phyloP scores from a whole-genome alignment of 1,140 invertebrate genomes.

The Zaprionus nigranus region DNA sequence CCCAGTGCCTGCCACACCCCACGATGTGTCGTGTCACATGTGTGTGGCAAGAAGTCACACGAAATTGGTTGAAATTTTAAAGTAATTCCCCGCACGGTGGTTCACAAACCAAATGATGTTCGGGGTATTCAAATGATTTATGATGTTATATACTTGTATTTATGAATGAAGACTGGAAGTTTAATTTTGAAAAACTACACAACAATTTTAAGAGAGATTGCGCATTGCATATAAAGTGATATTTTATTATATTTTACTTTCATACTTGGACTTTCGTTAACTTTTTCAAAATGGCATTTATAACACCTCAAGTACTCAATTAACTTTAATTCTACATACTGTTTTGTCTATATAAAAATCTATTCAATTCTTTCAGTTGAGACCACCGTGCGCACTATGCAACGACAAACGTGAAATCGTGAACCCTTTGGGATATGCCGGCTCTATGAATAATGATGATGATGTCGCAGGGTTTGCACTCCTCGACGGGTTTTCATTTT shows the following conservation, averaged over 20 bases:
- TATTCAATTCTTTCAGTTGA: background rate
- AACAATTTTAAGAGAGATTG: background rate
- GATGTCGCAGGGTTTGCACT: constrained; percentile 43
- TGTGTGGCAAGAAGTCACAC: constrained; percentile 70
- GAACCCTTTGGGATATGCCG: constrained; percentile 74
- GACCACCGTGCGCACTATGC: background rate
- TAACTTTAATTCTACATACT: too few relatives aligned
- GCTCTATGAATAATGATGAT: constrained; percentile 80
- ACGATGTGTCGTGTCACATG: constrained; percentile 41
- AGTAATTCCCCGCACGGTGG: constrained; percentile 56
- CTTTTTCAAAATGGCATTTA: too few relatives aligned
- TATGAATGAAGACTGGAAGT: background rate
- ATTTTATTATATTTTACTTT: too few relatives aligned
- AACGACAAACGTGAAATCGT: constrained; percentile 11
- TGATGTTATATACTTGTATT: background rate
- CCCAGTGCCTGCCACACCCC: constrained; percentile 22
- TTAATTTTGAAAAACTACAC: background rate
- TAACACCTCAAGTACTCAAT: too few relatives aligned
- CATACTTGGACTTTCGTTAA: too few relatives aligned
- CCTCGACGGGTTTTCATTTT: constrained; percentile 47
- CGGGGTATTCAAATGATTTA: background rate
- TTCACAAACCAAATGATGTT: background rate
- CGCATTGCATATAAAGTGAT: too few relatives aligned
- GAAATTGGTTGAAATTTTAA: constrained; percentile 81
- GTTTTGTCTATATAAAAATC: background rate